phyloP scores from a whole-genome alignment of 2,113 vertebrate species.

The Cyanocitta stelleri region DNA sequence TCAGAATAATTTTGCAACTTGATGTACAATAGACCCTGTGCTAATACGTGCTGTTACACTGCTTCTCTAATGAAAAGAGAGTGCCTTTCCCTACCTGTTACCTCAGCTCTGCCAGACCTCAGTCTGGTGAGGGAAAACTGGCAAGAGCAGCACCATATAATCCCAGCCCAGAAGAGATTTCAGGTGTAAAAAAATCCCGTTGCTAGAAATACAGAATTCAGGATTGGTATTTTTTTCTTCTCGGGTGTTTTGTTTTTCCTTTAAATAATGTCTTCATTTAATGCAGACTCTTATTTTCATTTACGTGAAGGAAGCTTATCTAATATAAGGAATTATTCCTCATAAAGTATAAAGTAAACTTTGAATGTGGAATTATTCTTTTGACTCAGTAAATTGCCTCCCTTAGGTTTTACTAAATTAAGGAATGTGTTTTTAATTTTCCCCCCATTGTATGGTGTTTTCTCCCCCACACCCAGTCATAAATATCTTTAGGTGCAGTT shows the following conservation, averaged over 20 bases:
- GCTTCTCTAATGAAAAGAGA: background rate
- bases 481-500: background rate
- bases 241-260: background rate
- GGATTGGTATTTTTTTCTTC: background rate
- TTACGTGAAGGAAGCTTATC: background rate
- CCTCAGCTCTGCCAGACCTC: background rate
- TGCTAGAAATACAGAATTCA: background rate
- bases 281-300: background rate
- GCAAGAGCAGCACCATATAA: background rate
- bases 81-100: background rate
- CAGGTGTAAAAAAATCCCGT: background rate
- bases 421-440: background rate
- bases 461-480: accelerated
- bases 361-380: background rate
- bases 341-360: background rate
- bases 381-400: background rate
- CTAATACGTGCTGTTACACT: background rate
- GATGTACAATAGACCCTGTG: background rate
- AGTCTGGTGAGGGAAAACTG: background rate
- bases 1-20: background rate
- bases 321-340: background rate
- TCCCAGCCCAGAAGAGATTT: background rate
- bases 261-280: background rate
- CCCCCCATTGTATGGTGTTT: background rate
- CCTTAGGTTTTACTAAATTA: background rate